Percentiles rank a stretch among this genome's conserved stretches.
These are phyloP conservation scores for Puntigrus tetrazona DNA, from an alignment of 2,113 vertebrate genomes.

Conservation along the genomic window DNA sequence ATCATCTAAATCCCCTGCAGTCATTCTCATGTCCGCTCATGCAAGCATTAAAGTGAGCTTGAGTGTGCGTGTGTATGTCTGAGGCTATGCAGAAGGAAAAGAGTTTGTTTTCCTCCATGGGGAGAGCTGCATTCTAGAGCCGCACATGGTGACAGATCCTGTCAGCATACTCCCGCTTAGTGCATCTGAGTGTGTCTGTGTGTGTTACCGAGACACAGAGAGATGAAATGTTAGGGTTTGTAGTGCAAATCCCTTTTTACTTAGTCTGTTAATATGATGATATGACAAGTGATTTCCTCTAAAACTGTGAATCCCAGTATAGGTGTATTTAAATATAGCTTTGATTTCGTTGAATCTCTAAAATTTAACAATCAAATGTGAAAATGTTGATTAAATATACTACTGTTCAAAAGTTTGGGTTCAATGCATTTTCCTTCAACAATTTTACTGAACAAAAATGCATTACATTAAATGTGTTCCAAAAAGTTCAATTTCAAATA, in stretches of 20 bases:
- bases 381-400: neutral
- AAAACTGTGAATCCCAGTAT: neutral
- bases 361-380: no score
- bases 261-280: neutral
- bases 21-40: constrained; percentile 25
- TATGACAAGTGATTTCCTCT: neutral
- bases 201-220: neutral
- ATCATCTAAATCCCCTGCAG: constrained; percentile 19
- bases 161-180: constrained; percentile 63
- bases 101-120: constrained; percentile 70
- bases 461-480: neutral
- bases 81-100: constrained; percentile 45
- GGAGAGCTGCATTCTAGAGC: constrained; percentile 66
- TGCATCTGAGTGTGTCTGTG: constrained; percentile 44
- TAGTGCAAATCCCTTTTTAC: constrained; percentile 7
- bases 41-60: constrained; percentile 3
- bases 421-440: neutral
- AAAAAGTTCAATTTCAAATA: neutral
- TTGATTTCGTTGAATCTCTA: neutral
- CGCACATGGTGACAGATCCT: constrained; percentile 68
- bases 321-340: neutral
- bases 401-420: neutral
- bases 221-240: constrained; percentile 24
- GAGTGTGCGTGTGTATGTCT: constrained; percentile 42
- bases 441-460: no score